Evolutionary conservation across 92 coral and sea anemone genomes (phyloP), one percentile per base, ranked within the genome.

Genomic region (Palythoa grandiflora): DNA sequence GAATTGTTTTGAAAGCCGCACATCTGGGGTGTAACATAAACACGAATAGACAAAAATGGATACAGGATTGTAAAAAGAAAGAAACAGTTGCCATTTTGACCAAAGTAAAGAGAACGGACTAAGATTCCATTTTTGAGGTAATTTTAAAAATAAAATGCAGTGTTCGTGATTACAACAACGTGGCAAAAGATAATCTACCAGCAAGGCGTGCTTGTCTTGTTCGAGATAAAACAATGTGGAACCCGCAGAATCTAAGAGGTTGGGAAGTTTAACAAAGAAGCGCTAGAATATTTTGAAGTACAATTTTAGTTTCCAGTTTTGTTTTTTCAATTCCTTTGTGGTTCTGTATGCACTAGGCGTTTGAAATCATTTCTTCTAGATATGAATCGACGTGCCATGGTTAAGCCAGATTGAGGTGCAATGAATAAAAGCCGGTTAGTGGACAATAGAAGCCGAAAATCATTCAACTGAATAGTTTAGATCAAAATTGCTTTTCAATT

Each of bases 1-100:
- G 86, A 81, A 71, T 81, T 66, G 73, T 71, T 65, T 68, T 81
- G 86, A 47, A 81, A 65, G 86, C 75, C 86, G 86, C 86, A 38
- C 5, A 39, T 17, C 15, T 50, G 54, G 83, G 66, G 19, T 39
- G 38, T 28, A 77, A 35, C 12, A 85, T 75, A 40, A 66, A 54
- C 70, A 54, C 77, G 35, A 75, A 55, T 36, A 75, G 3, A 86
- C 59, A 74, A 36, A 59, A 60, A 74, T 20, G 19, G 13, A 75
- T 2, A 57, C 38, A 28, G 28, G 59, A 47, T 10, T 37, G 68
- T 17, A 37, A 37, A 38, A 54, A 68, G 40, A 7, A 51, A 13
- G 20, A 6, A 12, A 11, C 5, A 6, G 13, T 37, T 59, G 14
- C 2, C 83, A 74, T 74, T 35, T 38, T 60, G 60, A 74, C 47